A percentile compares a stretch with the other conserved stretches of the same genome.
Evolutionary conservation across 2,888 invertebrate species (phyloP).

Genomic region (Cryptocheilus praepositus): DNA sequence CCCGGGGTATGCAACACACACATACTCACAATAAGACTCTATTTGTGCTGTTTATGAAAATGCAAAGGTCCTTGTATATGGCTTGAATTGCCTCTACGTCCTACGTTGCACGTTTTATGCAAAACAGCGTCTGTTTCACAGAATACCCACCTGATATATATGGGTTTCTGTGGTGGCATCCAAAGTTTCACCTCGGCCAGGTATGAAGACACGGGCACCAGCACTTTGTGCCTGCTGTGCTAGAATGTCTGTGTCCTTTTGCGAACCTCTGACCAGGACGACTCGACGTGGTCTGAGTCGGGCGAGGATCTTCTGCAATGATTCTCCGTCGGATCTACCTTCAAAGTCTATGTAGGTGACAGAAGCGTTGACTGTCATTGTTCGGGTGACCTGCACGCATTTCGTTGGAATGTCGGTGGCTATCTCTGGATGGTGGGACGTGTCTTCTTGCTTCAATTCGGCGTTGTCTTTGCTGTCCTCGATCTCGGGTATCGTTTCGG

Average conservation of each 20-base stretch:
- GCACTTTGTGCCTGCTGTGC: conserved; percentile 82
- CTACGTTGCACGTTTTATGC: not conserved
- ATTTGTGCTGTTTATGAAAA: too few relatives aligned
- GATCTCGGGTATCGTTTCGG: conserved; percentile 81
- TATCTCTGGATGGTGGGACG: conserved; percentile 71
- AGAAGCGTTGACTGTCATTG: conserved; percentile 87
- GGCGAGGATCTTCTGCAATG: conserved; percentile 82
- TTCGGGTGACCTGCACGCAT: conserved; percentile 85
- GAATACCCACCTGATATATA: conserved; percentile 90
- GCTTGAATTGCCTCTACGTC: too few relatives aligned
- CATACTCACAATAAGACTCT: too few relatives aligned
- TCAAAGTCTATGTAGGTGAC: conserved; percentile 98
- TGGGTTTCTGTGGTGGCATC: conserved; percentile 99
- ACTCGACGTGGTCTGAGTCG: conserved; percentile 81
- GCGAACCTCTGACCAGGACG: conserved; percentile 84
- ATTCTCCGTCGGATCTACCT: conserved; percentile 92
- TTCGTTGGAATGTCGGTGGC: conserved; percentile 92
- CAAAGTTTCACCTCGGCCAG: conserved; percentile 87
- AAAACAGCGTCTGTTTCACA: not conserved
- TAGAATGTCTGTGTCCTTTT: conserved; percentile 82
- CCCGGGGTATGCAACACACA: too few relatives aligned
- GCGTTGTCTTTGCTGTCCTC: conserved; percentile 84
- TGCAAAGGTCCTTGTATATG: too few relatives aligned
- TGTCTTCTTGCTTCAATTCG: conserved; percentile 81
- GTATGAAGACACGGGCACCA: conserved; percentile 88